These are phyloP conservation scores for Eurytoma adleriae DNA, from an alignment of 2,888 invertebrate genomes.

Conservation along the genomic window DNA sequence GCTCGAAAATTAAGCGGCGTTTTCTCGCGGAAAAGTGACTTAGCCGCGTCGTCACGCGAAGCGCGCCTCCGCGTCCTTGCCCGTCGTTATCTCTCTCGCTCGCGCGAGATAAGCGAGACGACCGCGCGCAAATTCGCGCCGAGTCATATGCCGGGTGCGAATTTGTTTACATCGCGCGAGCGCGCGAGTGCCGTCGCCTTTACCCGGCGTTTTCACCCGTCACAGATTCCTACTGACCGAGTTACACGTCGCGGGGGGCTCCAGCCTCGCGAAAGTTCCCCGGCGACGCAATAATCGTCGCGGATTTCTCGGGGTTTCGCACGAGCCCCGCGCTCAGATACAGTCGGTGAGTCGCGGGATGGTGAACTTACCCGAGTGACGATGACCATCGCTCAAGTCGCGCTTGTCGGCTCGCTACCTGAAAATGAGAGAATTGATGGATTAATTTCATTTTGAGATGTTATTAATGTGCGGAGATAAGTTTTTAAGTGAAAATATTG, in stretches of 20 bases:
- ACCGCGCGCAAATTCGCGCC: background rate
- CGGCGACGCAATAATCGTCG: background rate
- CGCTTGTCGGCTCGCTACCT: constrained; percentile 74
- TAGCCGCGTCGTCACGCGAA: background rate
- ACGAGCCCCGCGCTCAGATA: background rate
- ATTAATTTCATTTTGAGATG: background rate
- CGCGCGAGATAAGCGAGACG: background rate
- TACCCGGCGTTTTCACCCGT: constrained; percentile 67
- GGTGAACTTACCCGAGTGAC: constrained; percentile 84
- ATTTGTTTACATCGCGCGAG: constrained; percentile 11
- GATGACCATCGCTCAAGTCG: constrained; percentile 82
- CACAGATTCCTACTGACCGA: constrained; percentile 73
- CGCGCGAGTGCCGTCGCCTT: background rate
- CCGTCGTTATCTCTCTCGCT: background rate
- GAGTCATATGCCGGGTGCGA: no score
- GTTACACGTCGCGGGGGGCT: constrained; percentile 54
- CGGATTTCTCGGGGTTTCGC: background rate
- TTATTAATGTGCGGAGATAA: background rate
- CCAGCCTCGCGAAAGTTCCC: background rate
- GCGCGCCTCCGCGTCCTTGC: background rate
- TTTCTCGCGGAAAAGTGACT: background rate
- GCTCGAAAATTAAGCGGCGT: background rate
- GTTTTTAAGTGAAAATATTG: background rate
- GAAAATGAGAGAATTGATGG: constrained; percentile 57
- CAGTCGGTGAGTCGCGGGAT: background rate